Evolutionary conservation across 2,113 vertebrate species (phyloP).

Genomic region (Sigmodon hispidus): DNA sequence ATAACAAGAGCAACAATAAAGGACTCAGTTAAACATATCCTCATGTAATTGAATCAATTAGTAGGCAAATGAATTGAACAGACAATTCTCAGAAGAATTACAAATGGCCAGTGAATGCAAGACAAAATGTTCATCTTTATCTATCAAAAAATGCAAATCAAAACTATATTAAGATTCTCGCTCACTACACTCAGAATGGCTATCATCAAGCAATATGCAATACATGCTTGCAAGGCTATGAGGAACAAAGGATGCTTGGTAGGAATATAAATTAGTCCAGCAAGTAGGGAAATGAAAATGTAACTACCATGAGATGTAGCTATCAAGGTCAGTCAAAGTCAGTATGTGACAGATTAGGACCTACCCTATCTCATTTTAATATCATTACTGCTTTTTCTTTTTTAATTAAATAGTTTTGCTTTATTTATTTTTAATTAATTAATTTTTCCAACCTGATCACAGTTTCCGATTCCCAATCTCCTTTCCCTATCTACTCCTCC

Average conservation of each 20-base stretch:
- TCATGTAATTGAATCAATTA: neutral
- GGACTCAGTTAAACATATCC: neutral
- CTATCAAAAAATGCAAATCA: neutral
- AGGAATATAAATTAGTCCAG: neutral
- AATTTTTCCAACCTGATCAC: neutral
- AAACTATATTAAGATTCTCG: neutral
- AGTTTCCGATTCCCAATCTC: neutral
- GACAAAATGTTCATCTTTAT: neutral
- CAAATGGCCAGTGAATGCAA: neutral
- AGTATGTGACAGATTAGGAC: neutral
- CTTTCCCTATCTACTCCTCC: neutral
- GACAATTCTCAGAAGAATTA: neutral
- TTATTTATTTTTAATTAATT: neutral
- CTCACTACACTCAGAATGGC: neutral
- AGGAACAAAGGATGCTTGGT: neutral
- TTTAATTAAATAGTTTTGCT: neutral
- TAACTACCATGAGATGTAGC: neutral
- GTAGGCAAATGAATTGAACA: neutral
- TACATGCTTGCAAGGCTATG: neutral
- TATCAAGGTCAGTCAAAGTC: neutral
- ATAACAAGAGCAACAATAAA: neutral
- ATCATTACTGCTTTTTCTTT: neutral
- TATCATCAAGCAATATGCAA: neutral
- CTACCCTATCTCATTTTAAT: neutral
- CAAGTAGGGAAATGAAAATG: neutral